A percentile compares a stretch with the other conserved stretches of the same genome.
These are phyloP conservation scores for Platalea minor DNA, from an alignment of 2,797 vertebrate genomes.

Conservation along the genomic window DNA sequence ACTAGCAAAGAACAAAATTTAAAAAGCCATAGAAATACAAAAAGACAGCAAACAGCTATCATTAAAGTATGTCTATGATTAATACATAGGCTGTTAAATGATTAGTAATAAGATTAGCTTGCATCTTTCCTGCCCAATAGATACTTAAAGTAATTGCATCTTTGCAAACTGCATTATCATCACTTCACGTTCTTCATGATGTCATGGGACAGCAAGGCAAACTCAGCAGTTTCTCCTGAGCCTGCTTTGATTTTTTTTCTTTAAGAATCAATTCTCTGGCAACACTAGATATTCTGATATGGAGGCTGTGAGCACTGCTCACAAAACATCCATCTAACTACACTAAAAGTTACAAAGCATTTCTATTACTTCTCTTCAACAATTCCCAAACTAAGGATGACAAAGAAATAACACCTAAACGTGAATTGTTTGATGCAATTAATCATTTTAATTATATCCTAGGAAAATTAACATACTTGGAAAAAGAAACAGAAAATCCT, in stretches of 20 bases:
- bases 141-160: slow-evolving; percentile 95
- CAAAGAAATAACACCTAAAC: neutral
- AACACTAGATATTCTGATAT: neutral
- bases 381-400: neutral
- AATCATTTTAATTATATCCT: neutral
- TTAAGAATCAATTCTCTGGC: neutral
- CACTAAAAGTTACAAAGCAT: neutral
- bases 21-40: slow-evolving; percentile 16
- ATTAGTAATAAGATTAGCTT: slow-evolving; percentile 83
- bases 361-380: neutral
- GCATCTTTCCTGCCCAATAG: slow-evolving; percentile 75
- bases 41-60: slow-evolving; percentile 38
- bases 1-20: neutral
- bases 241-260: neutral
- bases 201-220: slow-evolving; percentile 70
- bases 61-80: slow-evolving; percentile 73
- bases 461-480: neutral
- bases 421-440: neutral
- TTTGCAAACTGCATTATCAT: slow-evolving; percentile 86
- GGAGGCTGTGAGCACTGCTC: neutral
- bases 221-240: slow-evolving; percentile 72
- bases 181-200: slow-evolving; percentile 82
- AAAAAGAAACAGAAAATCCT: neutral
- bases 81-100: slow-evolving; percentile 81
- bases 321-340: neutral